Conservation (phyloP, 2,797 vertebrate genomes). For the Liparis tanakae region DNA sequence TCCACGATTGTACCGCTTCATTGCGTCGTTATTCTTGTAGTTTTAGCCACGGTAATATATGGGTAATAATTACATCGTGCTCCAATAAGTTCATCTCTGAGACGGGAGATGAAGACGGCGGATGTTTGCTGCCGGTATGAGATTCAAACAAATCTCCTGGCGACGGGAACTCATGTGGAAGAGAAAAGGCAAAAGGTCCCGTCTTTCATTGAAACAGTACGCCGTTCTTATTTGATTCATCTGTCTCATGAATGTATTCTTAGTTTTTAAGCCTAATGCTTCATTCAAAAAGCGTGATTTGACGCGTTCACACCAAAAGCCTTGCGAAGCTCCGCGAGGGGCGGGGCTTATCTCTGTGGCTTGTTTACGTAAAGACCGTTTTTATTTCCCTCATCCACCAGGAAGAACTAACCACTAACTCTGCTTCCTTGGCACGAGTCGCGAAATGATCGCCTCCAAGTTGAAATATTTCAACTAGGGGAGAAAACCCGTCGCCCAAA, state of each 20-base stretch:
- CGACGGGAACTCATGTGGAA: neutral
- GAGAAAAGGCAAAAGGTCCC: neutral
- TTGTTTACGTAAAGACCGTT: too few relatives aligned
- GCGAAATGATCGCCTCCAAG: too few relatives aligned
- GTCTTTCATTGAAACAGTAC: neutral
- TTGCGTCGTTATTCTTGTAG: neutral
- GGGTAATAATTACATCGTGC: neutral
- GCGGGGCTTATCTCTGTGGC: too few relatives aligned
- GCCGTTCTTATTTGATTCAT: neutral
- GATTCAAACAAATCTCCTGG: neutral
- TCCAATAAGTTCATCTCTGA: neutral
- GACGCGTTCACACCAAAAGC: too few relatives aligned
- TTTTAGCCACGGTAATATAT: constrained; percentile 1
- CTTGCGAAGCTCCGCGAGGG: too few relatives aligned
- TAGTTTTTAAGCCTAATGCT: neutral
- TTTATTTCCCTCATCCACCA: too few relatives aligned
- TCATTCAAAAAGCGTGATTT: too few relatives aligned
- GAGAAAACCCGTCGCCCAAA: too few relatives aligned
- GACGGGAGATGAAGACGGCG: neutral
- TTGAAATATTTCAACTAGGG: too few relatives aligned
- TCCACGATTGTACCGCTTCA: neutral
- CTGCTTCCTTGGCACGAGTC: too few relatives aligned
- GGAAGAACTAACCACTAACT: too few relatives aligned
- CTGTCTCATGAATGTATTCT: neutral
- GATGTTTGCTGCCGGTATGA: neutral